Percentiles rank a stretch among this genome's conserved stretches.
Conservation (phyloP, 2,888 invertebrate species). For the Muscina levida region DNA sequence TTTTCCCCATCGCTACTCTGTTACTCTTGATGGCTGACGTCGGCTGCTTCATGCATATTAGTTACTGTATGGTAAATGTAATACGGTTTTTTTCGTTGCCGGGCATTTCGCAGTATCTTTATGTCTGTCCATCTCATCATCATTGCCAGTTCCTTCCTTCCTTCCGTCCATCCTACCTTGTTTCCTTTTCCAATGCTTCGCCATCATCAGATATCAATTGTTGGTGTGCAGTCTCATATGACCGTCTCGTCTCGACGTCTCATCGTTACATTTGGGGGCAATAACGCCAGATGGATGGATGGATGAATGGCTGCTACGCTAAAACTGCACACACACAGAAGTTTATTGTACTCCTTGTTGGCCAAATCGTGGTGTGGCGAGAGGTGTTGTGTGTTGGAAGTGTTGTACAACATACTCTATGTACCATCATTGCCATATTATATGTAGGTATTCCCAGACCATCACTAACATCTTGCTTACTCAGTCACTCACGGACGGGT, state of each 20-base stretch:
- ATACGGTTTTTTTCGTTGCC: conserved; percentile 41
- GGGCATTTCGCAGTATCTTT: conserved; percentile 29
- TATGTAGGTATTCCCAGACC: conserved; percentile 28
- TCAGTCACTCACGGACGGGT: conserved; percentile 33
- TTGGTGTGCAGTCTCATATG: conserved; percentile 23
- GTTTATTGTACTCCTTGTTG: conserved; percentile 25
- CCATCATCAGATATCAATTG: conserved; percentile 22
- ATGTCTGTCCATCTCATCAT: conserved; percentile 1
- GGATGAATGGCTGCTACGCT: too few species aligned
- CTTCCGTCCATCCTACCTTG: neutral
- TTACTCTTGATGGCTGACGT: too few species aligned
- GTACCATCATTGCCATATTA: too few species aligned
- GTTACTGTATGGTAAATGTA: conserved; percentile 16
- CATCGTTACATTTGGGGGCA: conserved; percentile 3
- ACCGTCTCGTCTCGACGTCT: neutral
- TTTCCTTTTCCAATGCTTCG: neutral
- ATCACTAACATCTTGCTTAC: conserved; percentile 19
- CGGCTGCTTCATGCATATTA: neutral
- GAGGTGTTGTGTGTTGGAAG: conserved; percentile 21
- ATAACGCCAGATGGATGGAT: neutral
- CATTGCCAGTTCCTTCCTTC: conserved; percentile 32
- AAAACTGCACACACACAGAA: conserved; percentile 22
- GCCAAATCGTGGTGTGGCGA: neutral
- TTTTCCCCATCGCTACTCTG: too few species aligned
- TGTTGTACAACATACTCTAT: too few species aligned